Conservation (phyloP, 2,888 invertebrate species). For the Tubulanus polymorphus region DNA sequence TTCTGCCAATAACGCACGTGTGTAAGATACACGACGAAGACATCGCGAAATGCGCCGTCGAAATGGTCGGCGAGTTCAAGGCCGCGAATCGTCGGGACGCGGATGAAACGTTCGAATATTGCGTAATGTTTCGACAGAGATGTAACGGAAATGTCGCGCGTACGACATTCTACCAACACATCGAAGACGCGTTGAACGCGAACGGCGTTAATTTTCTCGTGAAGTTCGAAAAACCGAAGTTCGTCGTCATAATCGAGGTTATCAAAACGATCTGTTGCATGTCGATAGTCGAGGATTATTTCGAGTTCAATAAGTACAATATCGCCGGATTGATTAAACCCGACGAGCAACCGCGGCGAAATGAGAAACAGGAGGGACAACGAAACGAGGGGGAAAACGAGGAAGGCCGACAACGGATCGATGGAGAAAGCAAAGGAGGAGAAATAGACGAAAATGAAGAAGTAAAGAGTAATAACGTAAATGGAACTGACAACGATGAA, state of each 20-base stretch:
- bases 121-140: slow-evolving; percentile 37
- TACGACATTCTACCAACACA: slow-evolving; percentile 59
- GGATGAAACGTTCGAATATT: slow-evolving; percentile 28
- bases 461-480: too few species aligned
- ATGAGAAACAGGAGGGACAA: too few species aligned
- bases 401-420: too few species aligned
- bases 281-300: slow-evolving; percentile 75
- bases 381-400: too few species aligned
- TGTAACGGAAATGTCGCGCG: slow-evolving; percentile 58
- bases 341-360: too few species aligned
- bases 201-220: slow-evolving; percentile 61
- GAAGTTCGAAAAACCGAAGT: slow-evolving; percentile 68
- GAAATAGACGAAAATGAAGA: too few species aligned
- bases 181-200: slow-evolving; percentile 69
- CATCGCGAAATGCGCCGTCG: slow-evolving; percentile 65
- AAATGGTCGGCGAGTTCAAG: slow-evolving; percentile 63
- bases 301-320: slow-evolving; percentile 79
- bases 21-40: slow-evolving; percentile 74
- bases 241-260: slow-evolving; percentile 78
- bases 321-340: too few species aligned
- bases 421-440: too few species aligned
- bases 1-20: slow-evolving; percentile 76
- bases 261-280: slow-evolving; percentile 76
- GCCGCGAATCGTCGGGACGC: slow-evolving; percentile 61
- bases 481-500: too few species aligned